Percentiles rank a stretch among this genome's conserved stretches.
Conservation (phyloP, 2,888 invertebrate genomes). For the Agrochola litura region DNA sequence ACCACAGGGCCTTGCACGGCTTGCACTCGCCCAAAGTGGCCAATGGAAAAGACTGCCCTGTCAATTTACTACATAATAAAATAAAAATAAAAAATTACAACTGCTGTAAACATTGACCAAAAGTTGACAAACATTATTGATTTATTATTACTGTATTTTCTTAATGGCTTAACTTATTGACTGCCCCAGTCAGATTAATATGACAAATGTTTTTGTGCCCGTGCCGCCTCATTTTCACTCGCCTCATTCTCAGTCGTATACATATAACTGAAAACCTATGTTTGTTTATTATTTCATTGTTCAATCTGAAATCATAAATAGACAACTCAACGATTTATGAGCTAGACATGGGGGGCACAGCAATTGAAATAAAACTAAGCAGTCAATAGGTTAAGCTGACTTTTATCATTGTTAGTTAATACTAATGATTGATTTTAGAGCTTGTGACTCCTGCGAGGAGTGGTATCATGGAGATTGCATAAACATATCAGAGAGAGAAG, state of each 20-base stretch:
- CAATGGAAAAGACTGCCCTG: background rate
- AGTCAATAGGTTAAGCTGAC: background rate
- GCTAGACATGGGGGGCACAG: too few species aligned
- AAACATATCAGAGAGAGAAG: constrained; percentile 97
- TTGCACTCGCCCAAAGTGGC: background rate
- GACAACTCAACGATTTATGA: too few species aligned
- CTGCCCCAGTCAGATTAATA: background rate
- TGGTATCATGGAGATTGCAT: constrained; percentile 99
- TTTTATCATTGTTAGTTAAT: background rate
- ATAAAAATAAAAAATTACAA: too few species aligned
- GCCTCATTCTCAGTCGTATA: too few species aligned
- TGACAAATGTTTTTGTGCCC: background rate
- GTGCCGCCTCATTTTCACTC: background rate
- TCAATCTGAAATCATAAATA: background rate
- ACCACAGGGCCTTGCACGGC: background rate
- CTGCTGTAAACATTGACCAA: background rate
- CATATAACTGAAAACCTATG: background rate
- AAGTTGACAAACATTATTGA: background rate
- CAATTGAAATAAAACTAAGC: too few species aligned
- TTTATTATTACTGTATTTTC: background rate
- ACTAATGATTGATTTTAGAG: constrained; percentile 88
- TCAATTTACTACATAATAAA: background rate
- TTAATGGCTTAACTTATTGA: background rate
- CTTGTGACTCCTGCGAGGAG: constrained; percentile 99
- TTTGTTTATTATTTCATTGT: background rate